phyloP scores from a whole-genome alignment of 1,140 invertebrate species.

The Campoletis sonorensis region DNA sequence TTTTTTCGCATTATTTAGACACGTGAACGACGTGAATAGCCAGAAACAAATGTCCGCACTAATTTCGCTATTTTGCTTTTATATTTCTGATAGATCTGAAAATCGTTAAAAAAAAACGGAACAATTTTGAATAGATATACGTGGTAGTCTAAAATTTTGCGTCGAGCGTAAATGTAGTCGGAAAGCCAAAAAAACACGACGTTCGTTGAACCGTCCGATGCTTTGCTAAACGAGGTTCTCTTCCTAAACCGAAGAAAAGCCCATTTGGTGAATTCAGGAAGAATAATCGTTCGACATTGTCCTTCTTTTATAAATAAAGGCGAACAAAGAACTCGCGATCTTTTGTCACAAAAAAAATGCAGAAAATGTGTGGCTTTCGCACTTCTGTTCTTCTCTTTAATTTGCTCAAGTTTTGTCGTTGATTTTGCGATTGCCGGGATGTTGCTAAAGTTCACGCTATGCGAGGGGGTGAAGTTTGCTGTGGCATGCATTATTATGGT shows the following conservation, averaged over 20 bases:
- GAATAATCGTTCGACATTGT: background rate
- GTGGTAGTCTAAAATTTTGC: constrained; percentile 4
- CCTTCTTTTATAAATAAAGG: background rate
- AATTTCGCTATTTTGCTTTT: background rate
- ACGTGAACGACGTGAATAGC: background rate
- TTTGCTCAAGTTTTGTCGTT: background rate
- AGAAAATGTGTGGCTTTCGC: constrained; percentile 8
- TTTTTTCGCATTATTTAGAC: too few relatives aligned
- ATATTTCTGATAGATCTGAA: constrained; percentile 8
- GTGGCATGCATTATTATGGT: constrained; percentile 62
- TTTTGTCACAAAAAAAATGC: background rate
- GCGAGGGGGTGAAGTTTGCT: constrained; percentile 70
- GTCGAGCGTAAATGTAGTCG: background rate
- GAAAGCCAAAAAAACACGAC: background rate
- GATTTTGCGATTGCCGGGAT: constrained; percentile 19
- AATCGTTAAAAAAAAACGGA: background rate
- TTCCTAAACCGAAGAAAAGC: background rate
- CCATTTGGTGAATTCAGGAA: background rate
- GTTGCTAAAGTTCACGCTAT: constrained; percentile 27
- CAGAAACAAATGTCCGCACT: too few relatives aligned
- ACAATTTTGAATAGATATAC: constrained; percentile 22
- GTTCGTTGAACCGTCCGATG: background rate
- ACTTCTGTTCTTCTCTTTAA: background rate
- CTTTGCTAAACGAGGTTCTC: background rate
- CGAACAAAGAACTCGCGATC: background rate